phyloP scores from a whole-genome alignment of 2,888 invertebrate species.

The Netelia melanura region DNA sequence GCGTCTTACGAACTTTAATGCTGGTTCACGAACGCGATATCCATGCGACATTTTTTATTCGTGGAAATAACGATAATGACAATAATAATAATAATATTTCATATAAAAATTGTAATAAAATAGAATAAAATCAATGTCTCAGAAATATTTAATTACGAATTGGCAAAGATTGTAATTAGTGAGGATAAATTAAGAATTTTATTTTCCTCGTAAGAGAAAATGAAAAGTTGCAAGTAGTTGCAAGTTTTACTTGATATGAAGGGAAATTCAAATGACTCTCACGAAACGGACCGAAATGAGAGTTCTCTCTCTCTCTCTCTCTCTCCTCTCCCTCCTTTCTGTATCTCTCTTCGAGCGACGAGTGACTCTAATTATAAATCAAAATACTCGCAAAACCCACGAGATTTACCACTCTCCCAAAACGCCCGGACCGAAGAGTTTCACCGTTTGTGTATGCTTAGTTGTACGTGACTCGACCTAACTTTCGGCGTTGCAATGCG shows the following conservation, averaged over 20 bases:
- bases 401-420: constrained; percentile 2
- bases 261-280: background rate
- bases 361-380: constrained; percentile 16
- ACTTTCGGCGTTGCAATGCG: constrained; percentile 32
- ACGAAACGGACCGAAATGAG: background rate
- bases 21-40: background rate
- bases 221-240: too few relatives aligned
- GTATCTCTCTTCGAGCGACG: background rate
- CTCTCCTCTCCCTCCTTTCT: too few relatives aligned
- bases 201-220: too few relatives aligned
- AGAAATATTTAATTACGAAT: too few relatives aligned
- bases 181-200: too few relatives aligned
- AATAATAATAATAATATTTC: too few relatives aligned
- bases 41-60: background rate
- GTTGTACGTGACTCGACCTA: background rate
- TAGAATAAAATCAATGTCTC: too few relatives aligned
- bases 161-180: too few relatives aligned
- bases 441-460: background rate
- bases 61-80: too few relatives aligned
- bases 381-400: background rate
- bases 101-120: too few relatives aligned
- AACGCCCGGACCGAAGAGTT: background rate
- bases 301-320: too few relatives aligned
- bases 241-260: too few relatives aligned
- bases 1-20: constrained; percentile 20